Evolutionary conservation across 2,797 vertebrate species (phyloP).

Genomic region (Phrynocephalus forsythii): DNA sequence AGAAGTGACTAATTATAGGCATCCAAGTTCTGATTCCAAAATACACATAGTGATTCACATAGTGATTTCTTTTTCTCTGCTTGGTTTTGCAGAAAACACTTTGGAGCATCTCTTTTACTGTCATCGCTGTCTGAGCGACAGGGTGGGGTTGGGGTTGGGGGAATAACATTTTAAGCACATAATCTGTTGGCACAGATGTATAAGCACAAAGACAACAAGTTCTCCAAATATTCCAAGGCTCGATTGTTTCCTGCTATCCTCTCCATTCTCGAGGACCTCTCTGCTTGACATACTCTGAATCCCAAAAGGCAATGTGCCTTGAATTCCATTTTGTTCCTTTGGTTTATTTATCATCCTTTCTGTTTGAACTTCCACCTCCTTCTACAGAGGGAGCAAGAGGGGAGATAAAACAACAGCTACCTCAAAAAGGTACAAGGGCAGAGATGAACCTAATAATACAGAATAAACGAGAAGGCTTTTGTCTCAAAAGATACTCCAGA

Average conservation of each 20-base stretch:
- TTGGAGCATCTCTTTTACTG: slow-evolving; percentile 47
- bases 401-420: slow-evolving; percentile 25
- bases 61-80: background rate
- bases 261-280: slow-evolving; percentile 26
- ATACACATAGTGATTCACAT: background rate
- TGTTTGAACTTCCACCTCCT: slow-evolving; percentile 57
- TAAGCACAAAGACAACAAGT: slow-evolving; percentile 9
- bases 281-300: slow-evolving; percentile 19
- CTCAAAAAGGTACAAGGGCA: slow-evolving; percentile 24
- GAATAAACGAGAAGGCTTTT: background rate
- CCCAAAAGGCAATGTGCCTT: slow-evolving; percentile 27
- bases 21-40: background rate
- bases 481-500: background rate
- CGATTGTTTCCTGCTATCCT: background rate
- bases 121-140: background rate
- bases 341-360: slow-evolving; percentile 67
- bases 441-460: slow-evolving; percentile 20
- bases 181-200: slow-evolving; percentile 23
- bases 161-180: slow-evolving; percentile 42
- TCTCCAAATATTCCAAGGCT: slow-evolving; percentile 36
- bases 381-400: background rate
- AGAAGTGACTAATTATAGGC: no score
- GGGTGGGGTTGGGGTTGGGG: slow-evolving; percentile 23
- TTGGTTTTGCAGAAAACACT: slow-evolving; percentile 28
- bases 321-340: slow-evolving; percentile 63